Base-by-base conservation (phyloP, 2,113 vertebrate genomes). In the Chroicocephalus ridibundus region DNA sequence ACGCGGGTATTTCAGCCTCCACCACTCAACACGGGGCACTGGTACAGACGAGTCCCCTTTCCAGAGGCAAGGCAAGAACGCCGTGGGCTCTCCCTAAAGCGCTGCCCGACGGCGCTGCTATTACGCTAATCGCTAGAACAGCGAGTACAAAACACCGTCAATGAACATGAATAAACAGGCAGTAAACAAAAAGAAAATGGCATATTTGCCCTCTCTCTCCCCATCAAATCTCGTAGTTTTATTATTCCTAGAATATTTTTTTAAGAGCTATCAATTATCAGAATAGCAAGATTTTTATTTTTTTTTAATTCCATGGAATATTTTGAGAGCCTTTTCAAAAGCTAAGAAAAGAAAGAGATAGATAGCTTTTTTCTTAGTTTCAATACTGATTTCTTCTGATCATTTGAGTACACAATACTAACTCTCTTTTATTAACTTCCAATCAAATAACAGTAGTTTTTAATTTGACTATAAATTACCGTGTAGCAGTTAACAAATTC, bases 171-270 rank as follows among this genome's bases (percentile, higher is more conserved):
- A 75, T 68, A 91, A 90, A 82, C 6, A 75, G 2, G 17, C 65
- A 47, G 83, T 8, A 86, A 93, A 95, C 55, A 91, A 71, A 75
- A 46, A 18, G 65, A 84, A 75, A 90, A 89, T 51, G 42, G 55
- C 34, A 11, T 44, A 27, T 78, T 87, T 84, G 26, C n/a, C n/a
- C 40, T 80, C 80, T 49, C 34, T 80, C 55, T 84, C 36, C 61
- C 32, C 75, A 71, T 27, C 46, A 9, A 18, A 49, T 55, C 65
- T 19, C 62, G 34, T 14, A 9, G 57, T 34, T 71, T 92, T 64
- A 36, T 52, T 64, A 34, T 76, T 68, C 57, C n/a, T 42, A 16
- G 46, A 31, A 57, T 18, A 38, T 44, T 17, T 54, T 65, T 31
- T 34, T 24, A 36, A 80, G 49, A 71, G 40, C 40, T 54, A 14